Percentiles rank a stretch among this genome's conserved stretches.
These are phyloP conservation scores for Pachypeltis micranthus DNA, from an alignment of 1,140 invertebrate species.

Conservation along the genomic window DNA sequence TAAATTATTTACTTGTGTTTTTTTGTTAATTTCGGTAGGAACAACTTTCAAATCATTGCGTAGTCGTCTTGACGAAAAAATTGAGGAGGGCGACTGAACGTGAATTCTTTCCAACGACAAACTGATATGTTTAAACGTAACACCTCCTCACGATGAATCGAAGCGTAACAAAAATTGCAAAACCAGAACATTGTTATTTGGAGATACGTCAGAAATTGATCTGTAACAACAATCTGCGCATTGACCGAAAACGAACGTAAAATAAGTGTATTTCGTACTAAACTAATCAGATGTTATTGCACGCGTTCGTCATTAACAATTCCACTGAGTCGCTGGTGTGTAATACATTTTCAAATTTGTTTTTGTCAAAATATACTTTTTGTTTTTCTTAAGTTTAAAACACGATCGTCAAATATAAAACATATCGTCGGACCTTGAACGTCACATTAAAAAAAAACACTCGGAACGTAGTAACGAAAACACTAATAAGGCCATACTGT, in stretches of 20 bases:
- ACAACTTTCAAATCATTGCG: neutral
- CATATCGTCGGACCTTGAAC: neutral
- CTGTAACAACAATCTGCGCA: too few relatives aligned
- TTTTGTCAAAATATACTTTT: neutral
- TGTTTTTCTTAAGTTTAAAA: neutral
- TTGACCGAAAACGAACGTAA: too few relatives aligned
- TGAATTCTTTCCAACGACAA: neutral
- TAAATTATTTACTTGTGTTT: neutral
- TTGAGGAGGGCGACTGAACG: too few relatives aligned
- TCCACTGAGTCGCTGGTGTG: neutral
- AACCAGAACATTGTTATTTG: neutral
- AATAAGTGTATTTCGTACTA: neutral
- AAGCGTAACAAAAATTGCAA: neutral
- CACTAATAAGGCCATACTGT: slow-evolving; percentile 9
- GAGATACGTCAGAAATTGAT: neutral
- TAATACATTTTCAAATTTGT: too few relatives aligned
- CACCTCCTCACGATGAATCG: neutral
- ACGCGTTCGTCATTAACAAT: slow-evolving; percentile 2
- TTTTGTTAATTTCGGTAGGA: neutral
- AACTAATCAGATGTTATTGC: neutral
- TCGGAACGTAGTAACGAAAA: neutral
- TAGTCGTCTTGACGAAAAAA: too few relatives aligned
- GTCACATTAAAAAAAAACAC: neutral
- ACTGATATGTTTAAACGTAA: neutral
- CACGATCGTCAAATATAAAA: neutral